Base-by-base conservation (phyloP, 2,888 invertebrate species). In the Bruchidius siliquastri region DNA sequence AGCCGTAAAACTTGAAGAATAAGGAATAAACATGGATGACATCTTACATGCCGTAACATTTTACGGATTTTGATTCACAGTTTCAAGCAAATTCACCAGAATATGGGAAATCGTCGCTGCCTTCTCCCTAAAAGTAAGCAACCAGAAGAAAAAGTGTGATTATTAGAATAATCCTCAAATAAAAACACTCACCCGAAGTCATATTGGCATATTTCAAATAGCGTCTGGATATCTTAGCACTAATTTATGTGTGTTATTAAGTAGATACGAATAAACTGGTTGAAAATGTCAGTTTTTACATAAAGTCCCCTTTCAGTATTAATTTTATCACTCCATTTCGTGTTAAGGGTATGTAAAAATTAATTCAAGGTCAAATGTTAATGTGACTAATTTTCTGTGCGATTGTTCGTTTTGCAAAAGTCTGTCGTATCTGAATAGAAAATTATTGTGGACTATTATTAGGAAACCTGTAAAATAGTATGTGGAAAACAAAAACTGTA, bases 401-500 rank as follows among this genome's bases (percentile, higher is more conserved):
- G 49, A 49, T 18, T 49, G 49, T 49, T 49, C 49, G 80, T 49
- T 49, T 49, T 73, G 68, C 71, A 71, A 74, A 73, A 73, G 72
- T 74, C 72, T 76, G 76, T 77, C 74, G 76, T 79, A 77, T 78
- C 77, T 78, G 77, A 49, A 78, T 81, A 81, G 80, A 80, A 71
- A 83, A 78, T 77, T 80, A 80, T 77, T 79, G 79, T 80, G 77
- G 74, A 80, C 70, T 78, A 32, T 77, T 76, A 75, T 75, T 79
- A 78, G 78, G 77, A 75, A 74, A 78, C 72, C 76, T 76, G 21
- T 71, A 69, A 69, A 69, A 69, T 22, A 49, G 49, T 49, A 49
- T 8, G 82, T 84, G 83, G 82, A 83, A 83, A 83, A 83, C 78
- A 83, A 84, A 83, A 84, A 81, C 79, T 84, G 84, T 85, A 85